These are phyloP conservation scores for Stichopus chloronotus DNA, from an alignment of 35 echinoderm and acorn worm species.

Conservation along the genomic window DNA sequence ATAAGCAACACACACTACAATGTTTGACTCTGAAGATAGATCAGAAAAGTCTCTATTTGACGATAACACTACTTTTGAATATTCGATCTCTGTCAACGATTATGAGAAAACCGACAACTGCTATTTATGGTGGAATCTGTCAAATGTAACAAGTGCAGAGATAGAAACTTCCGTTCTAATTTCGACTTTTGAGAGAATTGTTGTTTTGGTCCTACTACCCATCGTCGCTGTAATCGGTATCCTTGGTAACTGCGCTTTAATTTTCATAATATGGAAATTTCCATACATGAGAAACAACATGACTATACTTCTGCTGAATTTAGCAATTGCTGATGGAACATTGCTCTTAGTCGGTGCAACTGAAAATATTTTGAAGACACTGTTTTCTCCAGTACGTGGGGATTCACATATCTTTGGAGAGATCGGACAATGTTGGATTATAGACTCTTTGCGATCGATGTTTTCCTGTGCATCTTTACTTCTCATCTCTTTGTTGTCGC, in stretches of 20 bases:
- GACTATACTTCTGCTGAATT: slow-evolving; percentile 59
- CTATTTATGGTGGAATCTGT: not conserved
- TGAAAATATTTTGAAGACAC: slow-evolving; percentile 66
- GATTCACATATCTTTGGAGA: slow-evolving; percentile 46
- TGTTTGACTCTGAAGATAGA: no score
- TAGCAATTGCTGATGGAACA: slow-evolving; percentile 65
- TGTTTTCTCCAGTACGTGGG: slow-evolving; percentile 32
- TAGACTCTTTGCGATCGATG: slow-evolving; percentile 3
- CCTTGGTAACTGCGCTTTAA: slow-evolving; percentile 55
- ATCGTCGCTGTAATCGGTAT: slow-evolving; percentile 63
- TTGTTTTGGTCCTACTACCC: slow-evolving; percentile 31
- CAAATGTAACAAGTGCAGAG: not conserved
- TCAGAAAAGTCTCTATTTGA: not conserved
- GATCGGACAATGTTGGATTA: slow-evolving; percentile 42
- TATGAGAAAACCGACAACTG: not conserved
- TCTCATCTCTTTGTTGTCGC: slow-evolving; percentile 58
- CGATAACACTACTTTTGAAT: not conserved
- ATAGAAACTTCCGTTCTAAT: not conserved
- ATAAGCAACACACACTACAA: no score
- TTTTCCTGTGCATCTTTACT: slow-evolving; percentile 57
- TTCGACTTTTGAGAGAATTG: not conserved
- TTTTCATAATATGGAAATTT: slow-evolving; percentile 58
- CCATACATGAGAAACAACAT: slow-evolving; percentile 71
- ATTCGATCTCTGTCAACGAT: not conserved
- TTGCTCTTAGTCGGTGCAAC: slow-evolving; percentile 59